Conservation (phyloP, 2,113 vertebrate species). For the Chiloscyllium plagiosum region DNA sequence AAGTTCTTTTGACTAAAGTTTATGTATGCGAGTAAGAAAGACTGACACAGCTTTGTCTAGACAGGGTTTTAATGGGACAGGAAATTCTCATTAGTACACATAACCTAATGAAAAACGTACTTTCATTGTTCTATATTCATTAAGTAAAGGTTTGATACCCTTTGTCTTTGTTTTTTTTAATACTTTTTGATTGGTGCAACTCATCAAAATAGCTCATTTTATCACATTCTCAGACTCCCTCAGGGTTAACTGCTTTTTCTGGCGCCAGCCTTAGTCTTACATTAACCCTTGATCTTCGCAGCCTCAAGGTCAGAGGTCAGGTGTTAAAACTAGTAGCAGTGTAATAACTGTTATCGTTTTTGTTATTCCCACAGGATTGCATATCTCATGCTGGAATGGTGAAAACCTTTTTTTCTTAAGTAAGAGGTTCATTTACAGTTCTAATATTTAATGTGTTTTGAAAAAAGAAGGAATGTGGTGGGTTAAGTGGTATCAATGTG, state of each 20-base stretch:
- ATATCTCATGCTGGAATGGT: neutral
- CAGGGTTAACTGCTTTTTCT: constrained; percentile 37
- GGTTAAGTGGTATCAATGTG: constrained; percentile 27
- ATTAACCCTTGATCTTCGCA: constrained; percentile 35
- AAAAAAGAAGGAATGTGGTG: constrained; percentile 15
- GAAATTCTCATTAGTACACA: constrained; percentile 35
- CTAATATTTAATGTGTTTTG: neutral
- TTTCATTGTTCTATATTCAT: constrained; percentile 17
- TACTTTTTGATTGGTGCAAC: constrained; percentile 8
- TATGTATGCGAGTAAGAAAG: neutral
- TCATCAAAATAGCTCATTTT: constrained; percentile 36
- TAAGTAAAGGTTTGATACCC: constrained; percentile 27
- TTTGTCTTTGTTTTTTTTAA: constrained; percentile 31
- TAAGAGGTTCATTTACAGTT: constrained; percentile 14
- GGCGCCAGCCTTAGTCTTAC: constrained; percentile 35
- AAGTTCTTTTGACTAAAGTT: neutral
- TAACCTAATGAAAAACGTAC: constrained; percentile 32
- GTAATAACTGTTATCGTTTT: constrained; percentile 37
- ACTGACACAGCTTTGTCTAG: constrained; percentile 34
- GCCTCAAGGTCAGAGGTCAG: constrained; percentile 33
- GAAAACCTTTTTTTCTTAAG: constrained; percentile 21
- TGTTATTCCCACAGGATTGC: constrained; percentile 34
- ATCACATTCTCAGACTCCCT: constrained; percentile 37
- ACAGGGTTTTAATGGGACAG: constrained; percentile 20
- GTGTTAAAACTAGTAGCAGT: constrained; percentile 37